Base-by-base conservation (phyloP, 2,888 invertebrate genomes). In the Rhagonycha lutea region DNA sequence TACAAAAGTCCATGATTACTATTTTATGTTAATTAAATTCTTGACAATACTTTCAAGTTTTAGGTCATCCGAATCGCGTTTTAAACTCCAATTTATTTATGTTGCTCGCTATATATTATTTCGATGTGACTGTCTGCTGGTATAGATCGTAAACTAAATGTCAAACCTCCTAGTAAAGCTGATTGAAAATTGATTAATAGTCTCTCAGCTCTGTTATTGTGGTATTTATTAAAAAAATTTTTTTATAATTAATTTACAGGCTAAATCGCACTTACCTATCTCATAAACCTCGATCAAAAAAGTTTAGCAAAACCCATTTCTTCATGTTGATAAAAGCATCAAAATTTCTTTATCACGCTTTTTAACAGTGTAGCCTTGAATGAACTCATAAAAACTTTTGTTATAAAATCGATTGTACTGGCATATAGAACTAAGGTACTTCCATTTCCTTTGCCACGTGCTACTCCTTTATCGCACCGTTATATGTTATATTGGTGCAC, bases 281-380 rank as follows among this genome's bases (percentile, higher is more conserved):
- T n/a, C 32, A 18, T 32, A 32, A n/a, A n/a, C 47, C 47, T 10
- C 47, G 2, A 8, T n/a, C n/a, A n/a, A 7, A 7, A 47, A 47
- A 47, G 47, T 47, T 47, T 47, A 47, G 47, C 47, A 2, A n/a
- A 47, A n/a, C n/a, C 7, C 5, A 8, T 47, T n/a, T n/a, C 47
- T 47, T 47, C n/a, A 47, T 47, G 47, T 47, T 47, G 62, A 23
- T 18, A 61, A 47, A 60, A 70, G 62, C 62, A 62, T 62, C 23
- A 5, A 62, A 62, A 61, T 14, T 24, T 62, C 23, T 65, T 72
- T 72, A 61, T 72, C 70, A 32, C 28, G 18, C 24, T 68, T 76
- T 75, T 73, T 74, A 76, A 67, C 73, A 76, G 70, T 70, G 65
- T 76, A 78, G 72, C 78, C 78, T 78, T 78, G 76, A 74, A 71